Evolutionary conservation across 2,888 invertebrate species (phyloP).

Genomic region (Apotomis capreana): DNA sequence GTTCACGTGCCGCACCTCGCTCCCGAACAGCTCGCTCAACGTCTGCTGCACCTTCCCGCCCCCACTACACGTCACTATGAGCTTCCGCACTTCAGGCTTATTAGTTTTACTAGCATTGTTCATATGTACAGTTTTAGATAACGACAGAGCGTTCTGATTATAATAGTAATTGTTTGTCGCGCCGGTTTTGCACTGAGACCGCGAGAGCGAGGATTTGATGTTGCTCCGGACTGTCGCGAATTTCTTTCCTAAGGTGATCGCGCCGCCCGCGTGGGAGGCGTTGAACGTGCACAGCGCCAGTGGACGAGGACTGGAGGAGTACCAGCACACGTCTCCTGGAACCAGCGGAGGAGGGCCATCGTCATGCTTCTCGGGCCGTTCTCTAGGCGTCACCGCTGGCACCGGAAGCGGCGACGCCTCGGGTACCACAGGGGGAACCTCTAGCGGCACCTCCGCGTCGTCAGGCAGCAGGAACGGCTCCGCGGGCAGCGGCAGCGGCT

Average conservation of each 20-base stretch:
- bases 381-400: conserved; percentile 45
- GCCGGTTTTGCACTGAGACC: conserved; percentile 68
- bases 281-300: conserved; percentile 83
- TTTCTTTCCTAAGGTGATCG: conserved; percentile 79
- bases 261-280: conserved; percentile 82
- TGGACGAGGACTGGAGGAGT: conserved; percentile 83
- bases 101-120: conserved; percentile 71
- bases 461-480: conserved; percentile 67
- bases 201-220: conserved; percentile 75
- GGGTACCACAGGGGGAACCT: conserved; percentile 50
- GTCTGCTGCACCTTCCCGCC: conserved; percentile 60
- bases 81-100: conserved; percentile 78
- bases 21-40: conserved; percentile 67
- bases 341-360: conserved; percentile 62
- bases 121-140: conserved; percentile 76
- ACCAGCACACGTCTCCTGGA: conserved; percentile 76
- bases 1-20: conserved; percentile 36
- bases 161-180: conserved; percentile 69
- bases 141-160: conserved; percentile 65
- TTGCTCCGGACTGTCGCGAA: conserved; percentile 79
- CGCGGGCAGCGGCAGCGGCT: conserved; percentile 56
- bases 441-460: conserved; percentile 59
- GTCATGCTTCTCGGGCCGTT: conserved; percentile 50
- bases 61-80: conserved; percentile 77
- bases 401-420: conserved; percentile 51